Evolutionary conservation across 1,140 invertebrate species (phyloP).

Genomic region (Ostrea edulis): DNA sequence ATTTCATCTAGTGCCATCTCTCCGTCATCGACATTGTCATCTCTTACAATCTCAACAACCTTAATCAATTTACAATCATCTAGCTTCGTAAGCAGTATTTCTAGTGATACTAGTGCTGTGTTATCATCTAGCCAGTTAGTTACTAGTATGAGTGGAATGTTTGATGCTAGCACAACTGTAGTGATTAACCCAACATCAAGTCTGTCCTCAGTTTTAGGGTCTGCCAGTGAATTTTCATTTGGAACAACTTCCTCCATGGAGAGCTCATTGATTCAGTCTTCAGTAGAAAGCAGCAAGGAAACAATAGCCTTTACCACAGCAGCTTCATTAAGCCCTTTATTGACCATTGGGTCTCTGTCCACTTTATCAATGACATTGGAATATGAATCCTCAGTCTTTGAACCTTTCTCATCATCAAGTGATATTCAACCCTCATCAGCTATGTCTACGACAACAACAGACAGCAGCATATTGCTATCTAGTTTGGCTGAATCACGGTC

Average conservation of each 20-base stretch:
- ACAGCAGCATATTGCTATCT: not conserved
- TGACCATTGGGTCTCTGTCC: not conserved
- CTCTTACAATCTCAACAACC: not conserved
- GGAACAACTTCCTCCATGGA: not conserved
- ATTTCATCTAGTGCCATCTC: not conserved
- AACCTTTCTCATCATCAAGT: not conserved
- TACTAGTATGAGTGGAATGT: constrained; percentile 4
- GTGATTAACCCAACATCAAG: constrained; percentile 1
- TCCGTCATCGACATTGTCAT: not conserved
- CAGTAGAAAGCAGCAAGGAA: not conserved
- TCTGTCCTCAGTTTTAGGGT: constrained; percentile 4
- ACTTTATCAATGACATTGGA: not conserved
- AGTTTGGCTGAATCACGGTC: not conserved
- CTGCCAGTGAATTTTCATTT: not conserved
- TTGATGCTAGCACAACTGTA: constrained; percentile 3
- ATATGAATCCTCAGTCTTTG: not conserved
- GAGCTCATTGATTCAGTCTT: not conserved
- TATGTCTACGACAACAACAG: not conserved
- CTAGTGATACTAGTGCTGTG: not conserved
- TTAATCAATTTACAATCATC: not conserved
- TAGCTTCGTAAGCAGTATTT: not conserved
- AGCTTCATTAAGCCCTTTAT: not conserved
- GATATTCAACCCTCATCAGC: not conserved
- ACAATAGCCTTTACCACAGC: not conserved
- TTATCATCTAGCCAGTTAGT: not conserved